Conservation (phyloP, 2,888 invertebrate genomes). For the Octonoba sinensis region DNA sequence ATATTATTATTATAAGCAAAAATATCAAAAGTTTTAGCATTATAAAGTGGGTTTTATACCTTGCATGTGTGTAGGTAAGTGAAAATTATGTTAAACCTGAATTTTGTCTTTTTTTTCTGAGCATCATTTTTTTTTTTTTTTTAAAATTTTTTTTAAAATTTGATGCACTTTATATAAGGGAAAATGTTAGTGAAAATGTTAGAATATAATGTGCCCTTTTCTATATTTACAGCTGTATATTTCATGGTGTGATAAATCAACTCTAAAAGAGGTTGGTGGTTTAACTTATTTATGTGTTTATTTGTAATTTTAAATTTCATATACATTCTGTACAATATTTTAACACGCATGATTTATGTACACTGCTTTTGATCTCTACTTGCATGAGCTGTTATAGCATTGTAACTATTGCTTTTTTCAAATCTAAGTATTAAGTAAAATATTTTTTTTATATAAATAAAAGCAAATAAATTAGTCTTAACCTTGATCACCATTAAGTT, state of each 20-base stretch:
- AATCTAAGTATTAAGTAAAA: too few relatives aligned
- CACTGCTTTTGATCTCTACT: background rate
- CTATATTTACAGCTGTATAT: slow-evolving; percentile 79
- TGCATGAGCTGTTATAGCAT: too few relatives aligned
- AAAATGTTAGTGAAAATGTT: too few relatives aligned
- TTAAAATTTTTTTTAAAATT: slow-evolving; percentile 50
- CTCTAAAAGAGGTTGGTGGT: slow-evolving; percentile 76
- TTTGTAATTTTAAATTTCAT: background rate
- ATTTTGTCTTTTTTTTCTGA: background rate
- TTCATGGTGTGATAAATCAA: slow-evolving; percentile 86
- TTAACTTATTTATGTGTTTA: background rate
- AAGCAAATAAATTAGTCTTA: too few relatives aligned
- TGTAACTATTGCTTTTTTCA: too few relatives aligned
- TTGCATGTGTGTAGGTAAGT: background rate
- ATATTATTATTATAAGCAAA: too few relatives aligned
- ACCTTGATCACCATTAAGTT: too few relatives aligned
- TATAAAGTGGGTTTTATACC: too few relatives aligned
- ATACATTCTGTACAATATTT: background rate
- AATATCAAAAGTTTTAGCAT: too few relatives aligned
- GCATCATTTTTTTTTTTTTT: background rate
- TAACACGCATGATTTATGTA: background rate
- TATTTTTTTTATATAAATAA: too few relatives aligned
- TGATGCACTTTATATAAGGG: too few relatives aligned
- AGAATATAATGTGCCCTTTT: too few relatives aligned
- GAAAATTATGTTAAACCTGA: background rate